Evolutionary conservation across 2,113 vertebrate species (phyloP).

Genomic region (Ginglymostoma cirratum): DNA sequence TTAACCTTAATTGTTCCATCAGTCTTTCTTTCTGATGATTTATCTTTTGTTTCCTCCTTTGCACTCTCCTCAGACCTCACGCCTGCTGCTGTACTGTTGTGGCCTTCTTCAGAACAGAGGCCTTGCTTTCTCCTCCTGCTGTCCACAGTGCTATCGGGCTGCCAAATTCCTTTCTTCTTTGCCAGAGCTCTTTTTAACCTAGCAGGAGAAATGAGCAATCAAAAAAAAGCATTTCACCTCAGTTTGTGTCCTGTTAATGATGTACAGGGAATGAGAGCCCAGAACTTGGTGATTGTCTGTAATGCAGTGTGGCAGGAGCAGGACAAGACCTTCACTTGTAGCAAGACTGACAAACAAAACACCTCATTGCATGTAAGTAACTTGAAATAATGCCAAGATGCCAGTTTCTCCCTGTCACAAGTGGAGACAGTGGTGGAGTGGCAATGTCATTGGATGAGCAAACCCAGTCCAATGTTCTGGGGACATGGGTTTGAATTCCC

Average conservation of each 20-base stretch:
- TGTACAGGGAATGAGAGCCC: background rate
- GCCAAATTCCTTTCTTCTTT: constrained; percentile 71
- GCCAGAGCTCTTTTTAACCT: constrained; percentile 78
- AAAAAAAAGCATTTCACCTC: background rate
- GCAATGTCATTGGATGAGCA: too few relatives aligned
- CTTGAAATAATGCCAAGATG: background rate
- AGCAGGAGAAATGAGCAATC: constrained; percentile 25
- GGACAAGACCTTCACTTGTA: background rate
- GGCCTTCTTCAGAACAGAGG: constrained; percentile 74
- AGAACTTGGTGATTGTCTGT: background rate
- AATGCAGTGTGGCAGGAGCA: background rate
- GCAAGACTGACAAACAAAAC: background rate
- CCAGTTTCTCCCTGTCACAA: background rate
- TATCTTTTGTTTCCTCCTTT: constrained; percentile 54
- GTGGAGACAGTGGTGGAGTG: too few relatives aligned
- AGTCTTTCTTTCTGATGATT: background rate
- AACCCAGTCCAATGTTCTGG: too few relatives aligned
- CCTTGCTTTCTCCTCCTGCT: constrained; percentile 67
- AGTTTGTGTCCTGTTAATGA: background rate
- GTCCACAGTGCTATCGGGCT: constrained; percentile 75
- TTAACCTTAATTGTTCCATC: background rate
- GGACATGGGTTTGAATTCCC: too few relatives aligned
- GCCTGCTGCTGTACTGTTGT: constrained; percentile 55
- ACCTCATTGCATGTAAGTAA: background rate
- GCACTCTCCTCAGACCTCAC: constrained; percentile 56